A percentile compares a stretch with the other conserved stretches of the same genome.
Evolutionary conservation across 2,797 vertebrate species (phyloP).

Genomic region (Poeciliopsis turneri): DNA sequence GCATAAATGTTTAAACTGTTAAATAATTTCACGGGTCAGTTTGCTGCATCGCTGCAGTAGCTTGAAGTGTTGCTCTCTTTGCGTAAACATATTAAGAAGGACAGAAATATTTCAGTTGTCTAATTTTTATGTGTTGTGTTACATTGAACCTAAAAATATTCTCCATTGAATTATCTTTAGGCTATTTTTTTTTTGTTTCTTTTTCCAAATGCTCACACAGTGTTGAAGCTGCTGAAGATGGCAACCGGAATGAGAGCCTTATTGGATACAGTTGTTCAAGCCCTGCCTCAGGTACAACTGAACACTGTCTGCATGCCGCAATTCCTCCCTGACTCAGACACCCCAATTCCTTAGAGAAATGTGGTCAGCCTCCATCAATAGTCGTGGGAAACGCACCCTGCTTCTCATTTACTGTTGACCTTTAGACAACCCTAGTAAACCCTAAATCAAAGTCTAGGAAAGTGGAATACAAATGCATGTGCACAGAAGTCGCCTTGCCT

Average conservation of each 20-base stretch:
- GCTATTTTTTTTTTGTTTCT: neutral
- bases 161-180: constrained; percentile 39
- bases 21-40: constrained; percentile 12
- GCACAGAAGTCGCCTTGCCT: constrained; percentile 27
- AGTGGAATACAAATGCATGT: constrained; percentile 15
- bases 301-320: neutral
- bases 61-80: neutral
- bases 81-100: constrained; percentile 34
- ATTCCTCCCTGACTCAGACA: constrained; percentile 6
- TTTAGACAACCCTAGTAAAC: constrained; percentile 43
- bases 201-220: constrained; percentile 55
- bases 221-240: constrained; percentile 85
- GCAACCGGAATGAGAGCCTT: constrained; percentile 97
- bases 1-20: constrained; percentile 6
- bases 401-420: constrained; percentile 29
- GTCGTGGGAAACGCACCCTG: constrained; percentile 4
- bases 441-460: constrained; percentile 42
- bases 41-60: neutral
- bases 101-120: constrained; percentile 60
- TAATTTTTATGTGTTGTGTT: constrained; percentile 56
- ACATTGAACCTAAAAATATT: constrained; percentile 63
- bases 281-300: constrained; percentile 90
- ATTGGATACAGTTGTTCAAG: constrained; percentile 96
- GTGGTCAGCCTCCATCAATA: constrained; percentile 20
- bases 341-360: constrained; percentile 9